Evolutionary conservation across 2,888 invertebrate genomes (phyloP), one percentile per base, ranked within the genome.

Genomic region (Steinernema carpocapsae): DNA sequence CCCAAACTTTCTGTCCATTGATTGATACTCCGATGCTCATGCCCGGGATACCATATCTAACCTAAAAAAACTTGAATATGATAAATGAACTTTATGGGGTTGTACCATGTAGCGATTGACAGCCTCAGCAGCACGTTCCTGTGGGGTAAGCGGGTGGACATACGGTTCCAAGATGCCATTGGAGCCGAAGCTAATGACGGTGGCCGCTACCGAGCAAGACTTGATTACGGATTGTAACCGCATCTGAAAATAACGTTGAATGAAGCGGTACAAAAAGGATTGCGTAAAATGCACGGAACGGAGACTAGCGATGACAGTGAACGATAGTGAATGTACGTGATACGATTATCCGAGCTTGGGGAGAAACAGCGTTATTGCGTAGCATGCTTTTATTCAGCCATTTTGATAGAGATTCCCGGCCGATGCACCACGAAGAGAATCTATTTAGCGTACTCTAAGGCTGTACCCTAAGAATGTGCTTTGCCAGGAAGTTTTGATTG

Each of bases 11-110:
- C 71, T 86, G 75, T 1, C 89, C 89, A 83, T 89, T 84, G 3
- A 89, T 83, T 43, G 87, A 84, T 0, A 90, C 89, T 6, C 87
- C 88, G 7, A 89, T 81, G 17, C 86, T 82, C 2, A 89, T 43
- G 0, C 89, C 90, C 10, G 89, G 89, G 78, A 87, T 84, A 4
- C 88, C 89, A 32, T 82, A 78, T 72, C 88, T 87, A 72, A 86
- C 86, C 89, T 89, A 71, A 72, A 77, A 7, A 3, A 7, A 14
- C 14, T 43, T 12, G 14, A 43, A 43, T 43, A 7, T 12, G 14
- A 14, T 43, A 43, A 12, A 43, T 14, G 14, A 12, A 43, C 7
- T 43, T 43, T 43, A 14, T 43, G 7, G 7, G 14, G 7, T 43
- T 26, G 14, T 64, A 64, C 64, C 64, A 64, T 64, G 19, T 29